Percentiles rank a stretch among this genome's conserved stretches.
These are phyloP conservation scores for Agrilus cyanescens DNA, from an alignment of 2,888 invertebrate species.

Conservation along the genomic window DNA sequence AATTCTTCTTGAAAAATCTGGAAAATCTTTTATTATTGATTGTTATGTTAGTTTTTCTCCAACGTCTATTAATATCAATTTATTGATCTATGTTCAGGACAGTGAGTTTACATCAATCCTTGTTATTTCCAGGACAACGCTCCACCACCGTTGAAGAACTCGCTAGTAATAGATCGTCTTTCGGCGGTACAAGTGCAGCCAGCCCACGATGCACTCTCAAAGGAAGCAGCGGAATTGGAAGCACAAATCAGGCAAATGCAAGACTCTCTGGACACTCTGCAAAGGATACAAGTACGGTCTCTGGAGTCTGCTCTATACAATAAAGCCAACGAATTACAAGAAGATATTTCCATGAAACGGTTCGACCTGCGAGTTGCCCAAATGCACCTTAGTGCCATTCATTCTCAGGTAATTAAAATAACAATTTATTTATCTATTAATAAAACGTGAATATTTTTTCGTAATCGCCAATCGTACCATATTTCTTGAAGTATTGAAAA, in stretches of 20 bases:
- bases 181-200: conserved; percentile 59
- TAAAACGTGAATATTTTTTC: too few species aligned
- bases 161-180: conserved; percentile 70
- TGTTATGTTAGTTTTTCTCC: too few species aligned
- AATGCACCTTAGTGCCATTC: conserved; percentile 78
- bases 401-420: conserved; percentile 67
- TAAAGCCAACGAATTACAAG: conserved; percentile 91
- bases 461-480: too few species aligned
- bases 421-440: too few species aligned
- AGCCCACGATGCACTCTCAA: conserved; percentile 64
- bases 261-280: conserved; percentile 73
- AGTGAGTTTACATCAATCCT: too few species aligned
- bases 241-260: conserved; percentile 77
- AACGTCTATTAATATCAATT: too few species aligned
- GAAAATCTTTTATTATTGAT: too few species aligned
- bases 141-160: conserved; percentile 68
- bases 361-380: conserved; percentile 88
- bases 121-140: conserved; percentile 45
- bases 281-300: conserved; percentile 65
- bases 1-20: too few species aligned
- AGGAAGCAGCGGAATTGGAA: conserved; percentile 75
- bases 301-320: conserved; percentile 76
- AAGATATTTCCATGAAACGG: conserved; percentile 87
- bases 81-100: too few species aligned
- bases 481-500: too few species aligned